Evolutionary conservation across 2,797 vertebrate species (phyloP), one percentile per base, ranked within the genome.

Genomic region (Nannoperca obscura): DNA sequence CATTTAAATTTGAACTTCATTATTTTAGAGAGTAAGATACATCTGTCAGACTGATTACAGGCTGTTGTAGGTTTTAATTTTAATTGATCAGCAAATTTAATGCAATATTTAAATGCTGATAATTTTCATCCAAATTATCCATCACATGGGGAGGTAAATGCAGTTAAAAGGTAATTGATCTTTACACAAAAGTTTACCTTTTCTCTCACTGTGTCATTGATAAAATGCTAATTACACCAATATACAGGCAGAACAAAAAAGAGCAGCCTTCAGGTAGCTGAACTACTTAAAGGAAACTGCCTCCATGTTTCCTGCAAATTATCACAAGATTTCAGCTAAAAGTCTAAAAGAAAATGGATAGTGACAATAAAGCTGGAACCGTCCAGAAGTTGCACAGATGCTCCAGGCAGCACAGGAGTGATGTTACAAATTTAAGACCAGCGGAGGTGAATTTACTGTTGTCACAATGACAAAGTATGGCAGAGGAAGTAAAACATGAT

Each of bases 131-230:
- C 27, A 79, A 82, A 88, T 79, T 58, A 85, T 89, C 49, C 30
- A 85, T 86, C 86, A 74, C 65, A 76, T 30, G 36, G 24, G 57
- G 17, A 60, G 61, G 78, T 69, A 60, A 84, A 68, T 67, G 61
- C 60, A 63, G 65, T 70, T 87, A 75, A 89, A 86, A 81, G 66
- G 44, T 82, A 88, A 90, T 90, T 83, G 85, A 89, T 93, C 88
- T 83, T 83, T 69, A 82, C 78, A 83, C 85, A 85, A 88, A 93
- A 76, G 57, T 63, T 91, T 87, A 92, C 90, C 89, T 93, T 90
- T 91, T 79, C 63, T 84, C 78, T 76, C 64, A 61, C 55, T 64
- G 63, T n/a, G 7, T 82, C 80, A 88, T 89, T 88, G 85, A 90
- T 88, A 71, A 91, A 91, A 91, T 86, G 84, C 74, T 87, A 91